Evolutionary conservation across 1,140 invertebrate species (phyloP).

Genomic region (Leptinotarsa undecemlineata): DNA sequence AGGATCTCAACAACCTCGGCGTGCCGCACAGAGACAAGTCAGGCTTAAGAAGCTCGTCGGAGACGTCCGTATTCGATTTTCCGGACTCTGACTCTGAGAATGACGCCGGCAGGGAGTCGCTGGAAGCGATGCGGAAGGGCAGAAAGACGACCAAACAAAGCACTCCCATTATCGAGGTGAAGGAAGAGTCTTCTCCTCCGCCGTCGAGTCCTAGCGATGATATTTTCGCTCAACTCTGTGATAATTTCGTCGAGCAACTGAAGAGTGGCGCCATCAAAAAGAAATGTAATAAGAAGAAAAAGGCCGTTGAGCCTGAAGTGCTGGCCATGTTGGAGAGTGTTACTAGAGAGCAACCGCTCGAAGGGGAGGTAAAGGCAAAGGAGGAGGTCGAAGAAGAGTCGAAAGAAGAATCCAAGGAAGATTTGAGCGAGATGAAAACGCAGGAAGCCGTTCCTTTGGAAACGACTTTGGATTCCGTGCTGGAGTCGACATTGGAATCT

Average conservation of each 20-base stretch:
- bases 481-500: neutral
- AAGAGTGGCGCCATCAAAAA: constrained; percentile 63
- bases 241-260: constrained; percentile 72
- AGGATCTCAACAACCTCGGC: constrained; percentile 51
- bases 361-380: constrained; percentile 29
- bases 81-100: constrained; percentile 63
- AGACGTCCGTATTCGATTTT: constrained; percentile 69
- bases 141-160: constrained; percentile 57
- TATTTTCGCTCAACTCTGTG: constrained; percentile 62
- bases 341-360: constrained; percentile 46
- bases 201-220: constrained; percentile 56
- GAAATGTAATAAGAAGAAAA: constrained; percentile 58
- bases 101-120: constrained; percentile 63
- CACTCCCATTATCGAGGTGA: constrained; percentile 28
- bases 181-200: constrained; percentile 16
- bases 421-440: neutral
- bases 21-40: constrained; percentile 56
- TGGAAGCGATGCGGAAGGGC: constrained; percentile 62
- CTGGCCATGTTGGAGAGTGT: neutral
- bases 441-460: neutral
- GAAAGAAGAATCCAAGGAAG: constrained; percentile 27
- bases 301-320: neutral
- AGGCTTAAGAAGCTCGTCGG: constrained; percentile 63
- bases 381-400: constrained; percentile 44
- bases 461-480: neutral